phyloP scores from a whole-genome alignment of 2,113 vertebrate species.

The Columbina picui region DNA sequence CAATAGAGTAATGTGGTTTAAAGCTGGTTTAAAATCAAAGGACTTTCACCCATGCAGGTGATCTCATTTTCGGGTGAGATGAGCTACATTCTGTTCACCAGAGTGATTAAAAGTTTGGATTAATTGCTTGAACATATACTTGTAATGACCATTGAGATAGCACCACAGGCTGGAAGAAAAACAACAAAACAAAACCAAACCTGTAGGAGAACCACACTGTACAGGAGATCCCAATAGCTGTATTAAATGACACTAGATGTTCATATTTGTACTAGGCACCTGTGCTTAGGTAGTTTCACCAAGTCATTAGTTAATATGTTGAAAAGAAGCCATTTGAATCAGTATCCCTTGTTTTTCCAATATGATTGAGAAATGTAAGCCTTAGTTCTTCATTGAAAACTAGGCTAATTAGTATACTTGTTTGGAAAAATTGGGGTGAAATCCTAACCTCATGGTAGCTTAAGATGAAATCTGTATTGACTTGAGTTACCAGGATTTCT shows the following conservation, averaged over 20 bases:
- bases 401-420: accelerated
- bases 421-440: not conserved
- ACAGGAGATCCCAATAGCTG: not conserved
- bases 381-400: not conserved
- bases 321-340: not conserved
- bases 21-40: not conserved
- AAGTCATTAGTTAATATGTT: not conserved
- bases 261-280: not conserved
- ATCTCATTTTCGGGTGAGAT: not conserved
- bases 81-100: not conserved
- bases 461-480: not conserved
- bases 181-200: not conserved
- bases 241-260: not conserved
- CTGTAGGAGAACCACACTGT: not conserved
- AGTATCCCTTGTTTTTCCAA: not conserved
- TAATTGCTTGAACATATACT: not conserved
- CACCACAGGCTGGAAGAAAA: not conserved
- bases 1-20: not conserved
- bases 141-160: not conserved
- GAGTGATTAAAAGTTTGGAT: not conserved
- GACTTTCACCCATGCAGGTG: not conserved
- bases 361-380: not conserved
- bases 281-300: not conserved
- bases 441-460: not conserved
- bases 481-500: not conserved